Evolutionary conservation across 1,140 invertebrate species (phyloP).

Genomic region (Lordiphosa stackelbergi): DNA sequence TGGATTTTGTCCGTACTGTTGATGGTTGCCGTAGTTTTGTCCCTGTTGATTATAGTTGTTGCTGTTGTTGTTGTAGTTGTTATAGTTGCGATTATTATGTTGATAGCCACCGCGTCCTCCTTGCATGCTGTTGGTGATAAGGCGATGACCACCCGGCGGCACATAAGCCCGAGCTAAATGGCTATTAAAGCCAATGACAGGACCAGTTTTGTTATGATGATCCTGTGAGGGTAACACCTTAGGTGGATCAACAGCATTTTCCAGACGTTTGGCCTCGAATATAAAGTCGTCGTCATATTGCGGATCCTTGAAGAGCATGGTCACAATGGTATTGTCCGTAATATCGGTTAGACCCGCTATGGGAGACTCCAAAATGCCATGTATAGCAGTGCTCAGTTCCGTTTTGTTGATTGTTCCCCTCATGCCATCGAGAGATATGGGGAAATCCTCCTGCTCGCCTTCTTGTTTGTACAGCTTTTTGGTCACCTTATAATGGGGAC

Average conservation of each 20-base stretch:
- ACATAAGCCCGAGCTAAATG: conserved; percentile 24
- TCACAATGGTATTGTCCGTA: conserved; percentile 80
- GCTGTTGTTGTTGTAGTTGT: conserved; percentile 46
- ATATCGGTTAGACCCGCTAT: conserved; percentile 83
- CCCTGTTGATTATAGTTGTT: conserved; percentile 31
- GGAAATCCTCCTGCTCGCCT: conserved; percentile 77
- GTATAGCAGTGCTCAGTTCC: conserved; percentile 80
- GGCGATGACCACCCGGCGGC: conserved; percentile 30
- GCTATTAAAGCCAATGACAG: conserved; percentile 51
- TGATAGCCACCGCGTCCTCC: conserved; percentile 17
- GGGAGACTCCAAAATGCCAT: conserved; percentile 81
- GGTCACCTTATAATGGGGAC: conserved; percentile 84
- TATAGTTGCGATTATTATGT: conserved; percentile 24
- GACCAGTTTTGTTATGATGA: conserved; percentile 40
- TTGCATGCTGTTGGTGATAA: conserved; percentile 29
- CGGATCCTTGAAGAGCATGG: conserved; percentile 89
- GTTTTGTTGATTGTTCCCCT: conserved; percentile 85
- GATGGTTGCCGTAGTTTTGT: conserved; percentile 23
- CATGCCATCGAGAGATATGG: conserved; percentile 84
- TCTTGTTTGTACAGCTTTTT: conserved; percentile 82
- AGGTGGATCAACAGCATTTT: conserved; percentile 84
- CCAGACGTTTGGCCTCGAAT: conserved; percentile 86
- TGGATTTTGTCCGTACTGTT: conserved; percentile 7
- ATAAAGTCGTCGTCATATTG: conserved; percentile 85
- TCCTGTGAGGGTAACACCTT: conserved; percentile 85